These are phyloP conservation scores for Bombus terrestris DNA, from an alignment of 1,140 invertebrate species.

Conservation along the genomic window DNA sequence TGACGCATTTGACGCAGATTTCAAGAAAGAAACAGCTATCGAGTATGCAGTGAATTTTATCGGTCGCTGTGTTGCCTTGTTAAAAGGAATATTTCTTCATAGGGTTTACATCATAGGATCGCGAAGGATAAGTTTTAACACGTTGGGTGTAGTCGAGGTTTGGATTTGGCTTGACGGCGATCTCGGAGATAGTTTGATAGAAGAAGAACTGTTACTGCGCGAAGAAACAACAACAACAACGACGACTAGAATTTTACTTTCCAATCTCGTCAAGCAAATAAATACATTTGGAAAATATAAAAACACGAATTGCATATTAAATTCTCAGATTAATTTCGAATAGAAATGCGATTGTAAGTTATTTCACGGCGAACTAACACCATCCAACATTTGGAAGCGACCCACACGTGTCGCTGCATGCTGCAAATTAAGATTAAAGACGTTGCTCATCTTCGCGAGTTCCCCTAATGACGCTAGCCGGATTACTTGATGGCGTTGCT, in stretches of 20 bases:
- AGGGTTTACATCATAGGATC: no score
- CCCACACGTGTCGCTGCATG: constrained; percentile 1
- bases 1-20: not conserved
- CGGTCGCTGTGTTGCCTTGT: no score
- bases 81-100: no score
- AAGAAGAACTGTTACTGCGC: no score
- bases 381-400: not conserved
- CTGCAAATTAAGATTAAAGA: constrained; percentile 64
- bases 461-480: constrained; percentile 58
- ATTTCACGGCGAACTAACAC: not conserved
- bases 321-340: not conserved
- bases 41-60: no score
- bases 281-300: no score
- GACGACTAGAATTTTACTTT: not conserved
- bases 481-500: constrained; percentile 56
- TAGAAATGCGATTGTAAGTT: not conserved
- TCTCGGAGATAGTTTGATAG: no score
- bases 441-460: constrained; percentile 55
- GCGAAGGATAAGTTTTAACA: no score
- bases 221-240: no score
- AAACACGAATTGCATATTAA: no score
- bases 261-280: not conserved
- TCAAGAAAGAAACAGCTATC: not conserved
- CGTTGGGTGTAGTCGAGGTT: no score
- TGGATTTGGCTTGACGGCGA: no score